Conservation (phyloP, 2,113 vertebrate species). For the Crotalus tigris region DNA sequence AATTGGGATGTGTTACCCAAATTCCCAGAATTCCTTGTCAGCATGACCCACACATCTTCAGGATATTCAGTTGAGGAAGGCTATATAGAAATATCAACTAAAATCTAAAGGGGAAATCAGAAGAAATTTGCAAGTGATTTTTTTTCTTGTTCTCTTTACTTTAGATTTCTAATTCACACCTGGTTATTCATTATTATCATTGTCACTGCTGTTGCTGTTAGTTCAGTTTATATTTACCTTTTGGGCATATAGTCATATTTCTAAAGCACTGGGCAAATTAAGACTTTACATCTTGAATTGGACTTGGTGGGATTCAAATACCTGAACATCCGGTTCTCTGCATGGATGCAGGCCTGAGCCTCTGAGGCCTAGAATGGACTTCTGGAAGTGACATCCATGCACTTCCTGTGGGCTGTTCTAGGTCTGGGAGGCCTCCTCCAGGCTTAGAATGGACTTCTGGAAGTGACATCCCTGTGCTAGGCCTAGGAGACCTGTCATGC, state of each 20-base stretch:
- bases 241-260: not conserved
- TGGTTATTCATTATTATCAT: not conserved
- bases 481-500: too few species aligned
- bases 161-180: not conserved
- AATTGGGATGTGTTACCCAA: not conserved
- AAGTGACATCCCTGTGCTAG: too few species aligned
- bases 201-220: not conserved
- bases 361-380: too few species aligned
- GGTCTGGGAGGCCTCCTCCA: too few species aligned
- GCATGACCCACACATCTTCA: not conserved
- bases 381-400: too few species aligned
- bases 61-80: not conserved
- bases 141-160: not conserved
- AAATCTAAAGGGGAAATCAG: not conserved
- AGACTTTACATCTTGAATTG: too few species aligned
- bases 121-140: not conserved
- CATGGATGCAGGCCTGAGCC: too few species aligned
- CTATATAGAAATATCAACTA: not conserved
- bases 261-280: not conserved
- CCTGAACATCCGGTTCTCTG: too few species aligned
- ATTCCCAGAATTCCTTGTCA: not conserved
- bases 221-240: not conserved
- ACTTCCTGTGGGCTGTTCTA: too few species aligned
- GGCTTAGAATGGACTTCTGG: too few species aligned
- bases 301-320: too few species aligned